These are phyloP conservation scores for Trachymyrmex cornetzi DNA, from an alignment of 1,140 invertebrate species.

Conservation along the genomic window DNA sequence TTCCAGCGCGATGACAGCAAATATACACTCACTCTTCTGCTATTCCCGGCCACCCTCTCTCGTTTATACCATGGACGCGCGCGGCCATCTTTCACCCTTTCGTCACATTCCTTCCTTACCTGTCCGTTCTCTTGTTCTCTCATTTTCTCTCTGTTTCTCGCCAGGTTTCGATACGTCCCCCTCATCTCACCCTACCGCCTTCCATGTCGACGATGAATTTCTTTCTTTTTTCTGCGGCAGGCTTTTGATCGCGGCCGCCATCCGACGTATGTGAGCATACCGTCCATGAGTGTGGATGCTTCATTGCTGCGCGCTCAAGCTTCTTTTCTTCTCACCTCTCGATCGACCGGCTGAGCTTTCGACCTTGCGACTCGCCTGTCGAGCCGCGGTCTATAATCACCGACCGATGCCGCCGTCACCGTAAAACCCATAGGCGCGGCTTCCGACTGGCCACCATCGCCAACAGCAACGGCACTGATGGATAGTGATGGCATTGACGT, in stretches of 20 bases:
- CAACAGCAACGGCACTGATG: constrained; percentile 11
- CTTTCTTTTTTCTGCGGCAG: constrained; percentile 55
- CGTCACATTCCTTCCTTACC: constrained; percentile 13
- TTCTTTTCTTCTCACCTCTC: constrained; percentile 62
- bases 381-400: constrained; percentile 80
- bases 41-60: constrained; percentile 1
- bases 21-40: constrained; percentile 45
- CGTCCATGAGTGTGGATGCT: constrained; percentile 36
- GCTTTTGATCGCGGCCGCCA: constrained; percentile 54
- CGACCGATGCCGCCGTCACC: constrained; percentile 70
- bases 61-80: constrained; percentile 18
- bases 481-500: constrained; percentile 25
- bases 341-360: constrained; percentile 67
- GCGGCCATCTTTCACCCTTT: constrained; percentile 50
- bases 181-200: neutral
- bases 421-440: constrained; percentile 60
- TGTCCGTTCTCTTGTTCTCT: neutral
- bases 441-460: constrained; percentile 56
- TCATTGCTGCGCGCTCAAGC: constrained; percentile 42
- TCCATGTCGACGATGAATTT: constrained; percentile 32
- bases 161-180: constrained; percentile 41
- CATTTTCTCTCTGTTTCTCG: constrained; percentile 39
- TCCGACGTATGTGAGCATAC: neutral
- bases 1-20: constrained; percentile 56
- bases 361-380: constrained; percentile 70